Evolutionary conservation across 2,113 vertebrate genomes (phyloP), one percentile per base, ranked within the genome.

Genomic region (Carlito syrichta): DNA sequence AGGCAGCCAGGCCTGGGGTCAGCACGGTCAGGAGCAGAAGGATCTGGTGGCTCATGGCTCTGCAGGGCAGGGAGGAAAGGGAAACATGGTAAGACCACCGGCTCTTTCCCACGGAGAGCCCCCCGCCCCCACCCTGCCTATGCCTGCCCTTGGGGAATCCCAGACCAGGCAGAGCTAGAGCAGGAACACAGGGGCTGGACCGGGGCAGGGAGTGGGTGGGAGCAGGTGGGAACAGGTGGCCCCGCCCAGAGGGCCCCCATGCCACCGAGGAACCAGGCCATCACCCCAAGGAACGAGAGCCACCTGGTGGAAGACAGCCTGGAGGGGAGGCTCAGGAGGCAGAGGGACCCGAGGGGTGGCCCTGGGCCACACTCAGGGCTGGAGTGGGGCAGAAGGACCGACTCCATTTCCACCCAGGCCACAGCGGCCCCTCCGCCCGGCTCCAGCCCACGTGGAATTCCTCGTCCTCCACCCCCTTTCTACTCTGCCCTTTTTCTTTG

Each of bases 11-110:
- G 81, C 97, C 97, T 83, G 96, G 97, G 73, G 98, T 98, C 96
- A 99, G 93, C 95, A 98, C 77, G 89, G 98, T 98, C 98, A 99
- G 98, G 94, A 99, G 96, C 71, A 99, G 96, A 98, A 99, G 91
- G 92, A 99, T 88, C 97, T 98, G 96, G 68, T 96, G 63, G 85
- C 98, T 99, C 99, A 99, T 99, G 98, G 98, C 98, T 99, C 99
- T 99, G 98, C 0, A 5, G 69, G 60, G 58, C 0, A 2, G 23
- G 69, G 22, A 97, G 77, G 52, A 38, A 79, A 2, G 71, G 48
- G 82, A 35, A 77, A 86, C 43, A 84, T 9, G 0, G 50, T 97
- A 8, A 97, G 94, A 68, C n/a, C 35, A 2, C 56, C 48, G 38
- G 38, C 63, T 79, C 82, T 85, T 56, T 87, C 82, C 79, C 32